Evolutionary conservation across 2,113 vertebrate species (phyloP), one percentile per base, ranked within the genome.

Genomic region (Festucalex cinctus): DNA sequence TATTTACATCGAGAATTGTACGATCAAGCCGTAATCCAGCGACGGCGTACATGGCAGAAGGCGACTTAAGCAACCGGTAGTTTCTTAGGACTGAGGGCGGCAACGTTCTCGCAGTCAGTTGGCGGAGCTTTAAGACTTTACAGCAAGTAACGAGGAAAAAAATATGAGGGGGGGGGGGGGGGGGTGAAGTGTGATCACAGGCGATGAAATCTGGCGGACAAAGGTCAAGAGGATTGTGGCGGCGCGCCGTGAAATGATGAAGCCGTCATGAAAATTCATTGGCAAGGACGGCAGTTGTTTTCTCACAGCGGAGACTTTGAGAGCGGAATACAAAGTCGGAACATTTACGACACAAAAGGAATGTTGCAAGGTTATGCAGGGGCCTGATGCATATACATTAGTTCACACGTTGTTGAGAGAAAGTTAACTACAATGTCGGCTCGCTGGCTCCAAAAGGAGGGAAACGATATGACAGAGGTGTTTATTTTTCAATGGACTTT

Each of bases 191-290:
- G 59, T 76, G 60, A 83, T 79, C 57, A 72, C 37, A 65, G 67
- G 36, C 67, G 70, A 78, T 75, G 43, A 73, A 68, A 78, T 83
- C 53, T 70, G 24, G 66, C 1, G 37, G 58, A 71, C 70, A 73
- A 63, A 76, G 76, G 83, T 85, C 77, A 79, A 72, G 59, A 62
- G 39, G 65, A 74, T 70, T 63, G 57, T 73, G 77, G 66, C 63
- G 59, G 62, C 16, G 62, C 57, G 54, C 59, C 37, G 41, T 44
- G 7, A 63, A 32, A 71, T 58, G 81, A 73, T 59, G 46, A 59
- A 9, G 58, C 59, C 16, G 41, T 68, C 65, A 74, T 51, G 53
- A 71, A 78, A 77, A 83, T 79, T 75, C 28, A 81, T 60, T 35
- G 41, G 32, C 2, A 7, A 76, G 65, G 66, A 75, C 63, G 71